Percentiles rank a stretch among this genome's conserved stretches.
Conservation (phyloP, 2,888 invertebrate species). For the Campoplex capitator region DNA sequence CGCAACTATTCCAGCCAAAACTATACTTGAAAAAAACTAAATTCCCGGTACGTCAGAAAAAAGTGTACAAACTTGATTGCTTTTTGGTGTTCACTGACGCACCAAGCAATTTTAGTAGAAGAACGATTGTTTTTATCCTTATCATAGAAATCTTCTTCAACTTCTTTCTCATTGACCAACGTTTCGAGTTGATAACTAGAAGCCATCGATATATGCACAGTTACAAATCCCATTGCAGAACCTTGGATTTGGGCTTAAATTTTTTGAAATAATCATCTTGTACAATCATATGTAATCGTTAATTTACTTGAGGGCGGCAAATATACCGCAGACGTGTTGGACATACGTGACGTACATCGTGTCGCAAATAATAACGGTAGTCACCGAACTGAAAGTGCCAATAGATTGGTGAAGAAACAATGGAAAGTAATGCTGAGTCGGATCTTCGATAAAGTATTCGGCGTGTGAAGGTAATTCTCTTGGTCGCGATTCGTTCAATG, state of each 20-base stretch:
- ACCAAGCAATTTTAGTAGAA: slow-evolving; percentile 32
- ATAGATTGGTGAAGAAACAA: slow-evolving; percentile 56
- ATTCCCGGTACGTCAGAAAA: not conserved
- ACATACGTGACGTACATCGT: slow-evolving; percentile 60
- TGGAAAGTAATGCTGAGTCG: slow-evolving; percentile 49
- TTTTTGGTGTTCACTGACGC: slow-evolving; percentile 55
- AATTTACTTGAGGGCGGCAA: slow-evolving; percentile 55
- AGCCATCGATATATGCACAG: not conserved
- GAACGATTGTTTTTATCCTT: slow-evolving; percentile 19
- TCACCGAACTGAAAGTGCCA: slow-evolving; percentile 50
- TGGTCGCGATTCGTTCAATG: slow-evolving; percentile 58
- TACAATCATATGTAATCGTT: not conserved
- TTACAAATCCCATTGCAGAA: not conserved
- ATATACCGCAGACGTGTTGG: slow-evolving; percentile 59
- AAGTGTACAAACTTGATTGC: slow-evolving; percentile 58
- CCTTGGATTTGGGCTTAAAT: not conserved
- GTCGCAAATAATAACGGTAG: slow-evolving; percentile 54
- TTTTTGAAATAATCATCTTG: not conserved
- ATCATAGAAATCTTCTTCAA: slow-evolving; percentile 12
- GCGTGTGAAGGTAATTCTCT: slow-evolving; percentile 59
- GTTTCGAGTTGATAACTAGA: slow-evolving; percentile 42
- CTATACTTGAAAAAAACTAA: not conserved
- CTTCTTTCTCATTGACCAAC: slow-evolving; percentile 27
- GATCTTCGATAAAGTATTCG: slow-evolving; percentile 61
- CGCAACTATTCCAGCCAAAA: not conserved